A percentile compares a stretch with the other conserved stretches of the same genome.
phyloP scores from a whole-genome alignment of 1,140 invertebrate species.

The Drosophila mayri region DNA sequence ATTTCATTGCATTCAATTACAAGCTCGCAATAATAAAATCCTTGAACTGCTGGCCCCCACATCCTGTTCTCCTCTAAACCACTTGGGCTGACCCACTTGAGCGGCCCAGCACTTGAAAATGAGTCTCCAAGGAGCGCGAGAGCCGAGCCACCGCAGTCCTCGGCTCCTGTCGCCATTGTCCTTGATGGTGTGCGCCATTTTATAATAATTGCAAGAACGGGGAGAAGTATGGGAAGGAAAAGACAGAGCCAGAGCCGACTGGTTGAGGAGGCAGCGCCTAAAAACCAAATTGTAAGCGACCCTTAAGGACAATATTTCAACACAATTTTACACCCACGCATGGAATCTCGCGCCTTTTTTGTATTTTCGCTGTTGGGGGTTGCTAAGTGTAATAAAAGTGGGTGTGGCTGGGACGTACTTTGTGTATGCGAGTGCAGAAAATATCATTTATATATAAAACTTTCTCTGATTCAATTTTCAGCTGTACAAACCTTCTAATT shows the following conservation, averaged over 20 bases:
- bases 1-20: slow-evolving; percentile 78
- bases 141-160: slow-evolving; percentile 53
- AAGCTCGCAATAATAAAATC: slow-evolving; percentile 76
- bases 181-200: slow-evolving; percentile 65
- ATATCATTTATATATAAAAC: background rate
- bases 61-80: slow-evolving; percentile 33
- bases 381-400: slow-evolving; percentile 50
- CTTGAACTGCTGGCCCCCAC: slow-evolving; percentile 62
- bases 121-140: slow-evolving; percentile 72
- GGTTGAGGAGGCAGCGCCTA: slow-evolving; percentile 38
- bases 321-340: slow-evolving; percentile 10
- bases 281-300: slow-evolving; percentile 58
- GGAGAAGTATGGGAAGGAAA: slow-evolving; percentile 18
- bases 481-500: too few relatives aligned
- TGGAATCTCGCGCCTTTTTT: slow-evolving; percentile 32
- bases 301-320: slow-evolving; percentile 68
- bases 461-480: background rate
- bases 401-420: slow-evolving; percentile 28
- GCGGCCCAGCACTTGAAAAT: slow-evolving; percentile 78
- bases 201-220: slow-evolving; percentile 75
- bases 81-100: slow-evolving; percentile 74
- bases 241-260: background rate
- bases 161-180: slow-evolving; percentile 46
- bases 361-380: slow-evolving; percentile 31
- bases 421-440: slow-evolving; percentile 32